Conservation (phyloP, 2,113 vertebrate genomes). For the Desmodus rotundus region DNA sequence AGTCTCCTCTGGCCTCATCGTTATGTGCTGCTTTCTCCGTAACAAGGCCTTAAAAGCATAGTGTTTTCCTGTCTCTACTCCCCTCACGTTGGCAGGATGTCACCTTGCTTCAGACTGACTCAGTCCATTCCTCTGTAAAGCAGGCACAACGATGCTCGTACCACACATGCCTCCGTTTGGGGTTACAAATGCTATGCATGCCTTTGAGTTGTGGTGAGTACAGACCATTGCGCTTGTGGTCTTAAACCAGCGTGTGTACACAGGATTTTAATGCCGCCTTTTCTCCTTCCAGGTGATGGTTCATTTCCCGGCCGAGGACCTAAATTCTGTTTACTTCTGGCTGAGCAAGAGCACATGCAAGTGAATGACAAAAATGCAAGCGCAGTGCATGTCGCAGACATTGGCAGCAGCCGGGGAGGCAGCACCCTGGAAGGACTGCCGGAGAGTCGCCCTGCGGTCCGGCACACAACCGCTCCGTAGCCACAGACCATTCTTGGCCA, state of each 20-base stretch:
- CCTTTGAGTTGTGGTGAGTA: background rate
- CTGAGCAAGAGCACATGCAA: constrained; percentile 75
- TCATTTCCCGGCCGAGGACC: constrained; percentile 64
- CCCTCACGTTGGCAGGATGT: background rate
- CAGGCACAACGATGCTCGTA: background rate
- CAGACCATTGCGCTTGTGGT: background rate
- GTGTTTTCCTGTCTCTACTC: background rate
- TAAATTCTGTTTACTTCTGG: constrained; percentile 74
- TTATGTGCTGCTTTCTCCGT: background rate
- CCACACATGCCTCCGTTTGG: background rate
- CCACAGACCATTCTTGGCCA: constrained; percentile 71
- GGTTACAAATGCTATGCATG: background rate
- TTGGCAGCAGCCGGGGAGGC: constrained; percentile 61
- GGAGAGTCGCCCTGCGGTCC: constrained; percentile 72
- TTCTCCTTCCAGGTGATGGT: constrained; percentile 39
- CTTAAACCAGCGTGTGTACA: background rate
- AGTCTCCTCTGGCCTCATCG: background rate
- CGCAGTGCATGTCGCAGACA: constrained; percentile 80
- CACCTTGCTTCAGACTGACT: background rate
- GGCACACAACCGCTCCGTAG: constrained; percentile 69
- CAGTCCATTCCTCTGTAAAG: background rate
- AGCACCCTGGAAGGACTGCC: constrained; percentile 67
- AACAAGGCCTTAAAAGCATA: background rate
- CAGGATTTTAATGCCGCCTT: background rate
- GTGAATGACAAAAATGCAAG: constrained; percentile 71